These are phyloP conservation scores for Cerastis rubricosa DNA, from an alignment of 2,888 invertebrate genomes.

Conservation along the genomic window DNA sequence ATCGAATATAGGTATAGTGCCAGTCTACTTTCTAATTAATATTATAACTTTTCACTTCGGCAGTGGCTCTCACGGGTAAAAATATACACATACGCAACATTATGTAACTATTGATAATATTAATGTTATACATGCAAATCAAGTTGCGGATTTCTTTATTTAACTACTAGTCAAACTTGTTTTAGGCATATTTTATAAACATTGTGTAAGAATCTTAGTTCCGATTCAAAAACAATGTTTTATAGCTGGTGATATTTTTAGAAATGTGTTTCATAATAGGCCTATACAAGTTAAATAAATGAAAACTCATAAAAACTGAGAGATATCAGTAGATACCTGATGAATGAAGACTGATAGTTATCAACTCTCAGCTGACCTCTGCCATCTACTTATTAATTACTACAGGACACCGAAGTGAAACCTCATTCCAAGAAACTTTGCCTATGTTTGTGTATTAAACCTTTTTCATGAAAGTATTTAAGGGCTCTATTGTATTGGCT, in stretches of 20 bases:
- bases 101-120: not conserved
- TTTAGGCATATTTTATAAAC: not conserved
- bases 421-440: not conserved
- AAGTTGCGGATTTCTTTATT: not conserved
- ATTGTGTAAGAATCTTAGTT: slow-evolving; percentile 9
- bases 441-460: not conserved
- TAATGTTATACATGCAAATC: slow-evolving; percentile 6
- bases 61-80: not conserved
- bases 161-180: not conserved
- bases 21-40: not conserved
- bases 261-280: not conserved
- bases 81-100: not conserved
- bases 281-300: not conserved
- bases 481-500: not conserved
- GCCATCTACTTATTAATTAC: not conserved
- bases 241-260: not conserved
- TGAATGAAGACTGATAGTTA: not conserved
- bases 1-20: not conserved
- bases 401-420: not conserved
- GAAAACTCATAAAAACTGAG: not conserved
- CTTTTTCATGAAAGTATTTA: not conserved
- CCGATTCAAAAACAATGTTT: not conserved
- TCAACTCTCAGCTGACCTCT: not conserved
- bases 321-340: not conserved
- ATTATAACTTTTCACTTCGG: not conserved